Conservation (phyloP, 2,797 vertebrate species). For the Tragopan temminckii region DNA sequence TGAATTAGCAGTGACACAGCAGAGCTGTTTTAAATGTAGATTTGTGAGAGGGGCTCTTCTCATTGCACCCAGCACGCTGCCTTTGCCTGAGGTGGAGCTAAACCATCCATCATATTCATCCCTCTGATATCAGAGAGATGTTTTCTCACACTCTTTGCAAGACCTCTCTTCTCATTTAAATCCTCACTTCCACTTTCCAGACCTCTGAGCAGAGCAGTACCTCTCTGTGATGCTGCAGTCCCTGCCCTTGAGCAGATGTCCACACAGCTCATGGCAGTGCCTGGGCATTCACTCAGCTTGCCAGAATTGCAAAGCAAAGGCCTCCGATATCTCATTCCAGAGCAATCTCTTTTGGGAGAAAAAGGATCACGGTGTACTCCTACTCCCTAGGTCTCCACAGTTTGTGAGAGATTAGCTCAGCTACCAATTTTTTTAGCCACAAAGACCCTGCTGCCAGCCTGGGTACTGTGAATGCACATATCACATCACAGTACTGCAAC, state of each 20-base stretch:
- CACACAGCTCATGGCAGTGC: background rate
- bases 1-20: accelerated
- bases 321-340: background rate
- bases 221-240: background rate
- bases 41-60: background rate
- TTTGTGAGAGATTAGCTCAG: accelerated
- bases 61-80: background rate
- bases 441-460: background rate
- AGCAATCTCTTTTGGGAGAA: background rate
- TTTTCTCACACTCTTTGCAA: background rate
- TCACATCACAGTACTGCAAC: background rate
- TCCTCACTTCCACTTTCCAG: background rate
- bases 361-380: background rate
- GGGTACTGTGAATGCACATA: background rate
- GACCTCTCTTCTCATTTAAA: slow-evolving; percentile 1
- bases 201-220: background rate
- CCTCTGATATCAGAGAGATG: background rate
- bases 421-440: background rate
- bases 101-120: background rate
- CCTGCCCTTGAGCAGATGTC: background rate
- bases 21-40: background rate
- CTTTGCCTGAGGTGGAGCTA: background rate
- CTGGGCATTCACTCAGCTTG: background rate
- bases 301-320: background rate
- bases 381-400: background rate